Evolutionary conservation across 2,888 invertebrate species (phyloP).

Genomic region (Pecten maximus): DNA sequence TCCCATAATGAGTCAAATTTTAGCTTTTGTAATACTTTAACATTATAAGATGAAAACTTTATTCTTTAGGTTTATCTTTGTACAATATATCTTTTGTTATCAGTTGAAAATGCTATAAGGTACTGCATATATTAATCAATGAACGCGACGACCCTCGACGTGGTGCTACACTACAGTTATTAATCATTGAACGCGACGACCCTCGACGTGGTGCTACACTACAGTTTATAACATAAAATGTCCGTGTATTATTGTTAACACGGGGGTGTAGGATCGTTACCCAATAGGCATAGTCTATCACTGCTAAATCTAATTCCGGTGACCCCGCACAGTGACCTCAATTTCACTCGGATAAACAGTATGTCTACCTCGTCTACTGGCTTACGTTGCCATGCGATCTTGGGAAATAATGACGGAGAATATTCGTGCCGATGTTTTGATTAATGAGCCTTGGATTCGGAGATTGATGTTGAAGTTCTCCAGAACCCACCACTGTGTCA

Average conservation of each 20-base stretch:
- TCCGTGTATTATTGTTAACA: background rate
- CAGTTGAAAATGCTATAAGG: too few relatives aligned
- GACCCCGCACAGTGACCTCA: background rate
- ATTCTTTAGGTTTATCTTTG: too few relatives aligned
- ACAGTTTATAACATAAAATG: background rate
- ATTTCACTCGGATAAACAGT: slow-evolving; percentile 8
- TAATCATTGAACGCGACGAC: background rate
- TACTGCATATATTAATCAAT: background rate
- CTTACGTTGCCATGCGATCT: background rate
- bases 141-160: background rate
- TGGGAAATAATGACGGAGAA: background rate
- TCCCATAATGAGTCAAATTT: too few relatives aligned
- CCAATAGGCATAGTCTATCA: background rate
- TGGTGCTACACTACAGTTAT: background rate
- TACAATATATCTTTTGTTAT: too few relatives aligned
- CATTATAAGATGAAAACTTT: too few relatives aligned
- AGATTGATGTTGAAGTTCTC: slow-evolving; percentile 25
- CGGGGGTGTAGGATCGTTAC: slow-evolving; percentile 5
- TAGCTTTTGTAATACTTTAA: too few relatives aligned
- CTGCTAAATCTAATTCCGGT: background rate
- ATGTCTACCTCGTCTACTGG: background rate
- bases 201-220: background rate
- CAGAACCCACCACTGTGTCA: background rate
- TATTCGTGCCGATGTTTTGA: slow-evolving; percentile 8
- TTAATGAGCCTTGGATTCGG: background rate